Base-by-base conservation (phyloP, 1,140 invertebrate species). In the Diorhabda elongata region DNA sequence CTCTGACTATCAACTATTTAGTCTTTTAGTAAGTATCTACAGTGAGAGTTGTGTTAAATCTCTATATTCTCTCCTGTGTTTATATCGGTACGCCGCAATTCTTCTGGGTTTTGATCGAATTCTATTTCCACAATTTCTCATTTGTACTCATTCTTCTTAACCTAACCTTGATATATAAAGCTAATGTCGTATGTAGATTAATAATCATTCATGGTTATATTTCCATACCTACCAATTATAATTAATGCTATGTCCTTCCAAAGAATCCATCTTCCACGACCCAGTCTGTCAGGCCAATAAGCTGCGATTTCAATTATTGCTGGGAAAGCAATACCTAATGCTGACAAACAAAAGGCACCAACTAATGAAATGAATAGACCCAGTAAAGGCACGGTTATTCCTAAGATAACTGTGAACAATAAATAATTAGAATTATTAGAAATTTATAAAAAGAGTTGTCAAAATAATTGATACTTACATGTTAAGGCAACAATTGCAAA, bases 301-400 rank as follows among this genome's bases (percentile, higher is more conserved):
- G 85, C 79, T 11, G 86, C 89, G 26, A 84, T 85, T 68, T 91
- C 86, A 71, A 97, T 93, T 59, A 95, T 83, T 1, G 95, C 93
- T 11, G 96, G 96, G 77, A 97, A 92, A 2, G 93, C 92, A 9
- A 97, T 83, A 0, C 95, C 94, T 42, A 97, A 83, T 1, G 91
- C 90, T 3, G 93, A 93, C 5, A 95, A 85, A 70, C 91, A 92
- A 1, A 96, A 83, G 0, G 96, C 94, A 44, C 96, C 96, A 74
- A 97, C 92, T 47, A 96, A 83, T 0, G 95, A 94, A 69, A 98
- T 97, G 80, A 97, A 91, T 3, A 95, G 83, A 61, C 95, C 93
- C 72, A 98, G 82, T 72, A 93, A 86, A 1, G 93, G 93, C 61
- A 96, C 88, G 2, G 88, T 85, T 4, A 90, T 86, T 3, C 93